Conservation (phyloP, 2,113 vertebrate species). For the human (Homo sapiens) region GRCh38 chr1:210708001-210708500, state of each 20-base stretch:
- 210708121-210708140: not conserved
- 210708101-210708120: not conserved
- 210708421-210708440: not conserved
- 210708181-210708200: not conserved
- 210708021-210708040: accelerated
- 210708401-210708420: not conserved
- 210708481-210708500: not conserved
- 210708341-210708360: not conserved
- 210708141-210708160: too few species aligned
- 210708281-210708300: not conserved
- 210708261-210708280: not conserved
- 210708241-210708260: not conserved
- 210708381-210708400: not conserved
- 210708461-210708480: not conserved
- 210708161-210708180: not conserved
- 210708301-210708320: too few species aligned
- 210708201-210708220: not conserved
- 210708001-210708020: not conserved
- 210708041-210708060: accelerated
- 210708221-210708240: not conserved
- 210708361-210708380: not conserved
- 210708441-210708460: not conserved
- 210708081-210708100: not conserved
- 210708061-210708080: accelerated
- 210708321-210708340: not conserved